These are phyloP conservation scores for Lemur catta DNA, from an alignment of 2,797 vertebrate genomes.

Conservation along the genomic window DNA sequence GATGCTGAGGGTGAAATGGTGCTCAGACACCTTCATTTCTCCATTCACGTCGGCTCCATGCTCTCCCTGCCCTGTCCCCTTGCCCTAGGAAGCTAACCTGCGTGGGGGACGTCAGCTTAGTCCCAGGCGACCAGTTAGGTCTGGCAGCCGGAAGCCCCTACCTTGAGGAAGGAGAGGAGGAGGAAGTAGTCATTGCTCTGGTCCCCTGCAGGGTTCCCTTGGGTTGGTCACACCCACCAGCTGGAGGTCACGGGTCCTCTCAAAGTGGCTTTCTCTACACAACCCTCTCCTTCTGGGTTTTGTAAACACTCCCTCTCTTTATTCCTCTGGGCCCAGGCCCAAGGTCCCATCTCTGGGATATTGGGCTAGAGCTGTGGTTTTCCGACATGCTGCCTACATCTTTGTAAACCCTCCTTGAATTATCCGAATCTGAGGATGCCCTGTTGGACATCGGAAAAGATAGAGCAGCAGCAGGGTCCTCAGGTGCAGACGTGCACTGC, in stretches of 20 bases:
- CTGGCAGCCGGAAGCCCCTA: background rate
- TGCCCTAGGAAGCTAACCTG: background rate
- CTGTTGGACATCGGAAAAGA: background rate
- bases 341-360: background rate
- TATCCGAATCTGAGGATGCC: background rate
- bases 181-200: no score
- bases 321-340: background rate
- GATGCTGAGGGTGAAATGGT: background rate
- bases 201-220: background rate
- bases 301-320: background rate
- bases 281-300: background rate
- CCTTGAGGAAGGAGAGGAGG: background rate
- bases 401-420: background rate
- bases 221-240: background rate
- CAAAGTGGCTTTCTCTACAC: background rate
- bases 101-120: background rate
- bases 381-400: background rate
- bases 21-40: no score
- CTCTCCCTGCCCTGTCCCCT: background rate
- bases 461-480: background rate
- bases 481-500: background rate
- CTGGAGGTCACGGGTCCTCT: background rate
- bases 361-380: background rate
- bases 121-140: background rate
- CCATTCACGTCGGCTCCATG: no score